Percentiles rank a stretch among this genome's conserved stretches.
phyloP scores from a whole-genome alignment of 2,797 vertebrate species.

The Dallia pectoralis region DNA sequence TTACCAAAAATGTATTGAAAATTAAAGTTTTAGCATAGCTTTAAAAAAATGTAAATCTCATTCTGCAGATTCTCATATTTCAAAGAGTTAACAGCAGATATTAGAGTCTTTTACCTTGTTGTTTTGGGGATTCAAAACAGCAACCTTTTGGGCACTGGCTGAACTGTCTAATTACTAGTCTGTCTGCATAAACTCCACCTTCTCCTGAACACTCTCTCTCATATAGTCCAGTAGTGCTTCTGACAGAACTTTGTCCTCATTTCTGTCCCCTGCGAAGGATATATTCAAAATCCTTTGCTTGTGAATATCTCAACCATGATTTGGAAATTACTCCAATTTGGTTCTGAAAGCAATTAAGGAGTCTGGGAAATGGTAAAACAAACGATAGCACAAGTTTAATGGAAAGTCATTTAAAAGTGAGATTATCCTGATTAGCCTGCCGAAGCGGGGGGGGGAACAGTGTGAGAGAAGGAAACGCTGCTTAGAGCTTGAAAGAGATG shows the following conservation, averaged over 20 bases:
- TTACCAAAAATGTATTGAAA: too few species aligned
- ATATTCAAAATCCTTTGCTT: slow-evolving; percentile 65
- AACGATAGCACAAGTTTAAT: slow-evolving; percentile 77
- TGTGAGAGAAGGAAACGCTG: neutral
- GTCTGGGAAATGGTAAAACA: slow-evolving; percentile 74
- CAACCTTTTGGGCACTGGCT: too few species aligned
- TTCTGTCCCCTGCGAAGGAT: slow-evolving; percentile 24
- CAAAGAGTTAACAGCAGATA: too few species aligned
- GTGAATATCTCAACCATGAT: slow-evolving; percentile 66
- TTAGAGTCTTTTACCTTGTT: too few species aligned
- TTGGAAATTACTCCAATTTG: slow-evolving; percentile 74
- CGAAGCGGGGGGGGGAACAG: slow-evolving; percentile 22
- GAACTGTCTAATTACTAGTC: too few species aligned
- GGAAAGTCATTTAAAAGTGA: slow-evolving; percentile 74
- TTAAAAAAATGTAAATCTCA: too few species aligned
- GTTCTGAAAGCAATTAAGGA: slow-evolving; percentile 71
- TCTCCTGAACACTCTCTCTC: neutral
- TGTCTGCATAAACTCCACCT: neutral
- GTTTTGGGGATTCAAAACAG: too few species aligned
- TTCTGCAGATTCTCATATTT: too few species aligned
- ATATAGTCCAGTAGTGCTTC: neutral
- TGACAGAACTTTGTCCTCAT: neutral
- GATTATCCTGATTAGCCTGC: slow-evolving; percentile 72
- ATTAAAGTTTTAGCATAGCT: too few species aligned
- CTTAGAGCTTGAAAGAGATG: neutral